phyloP scores from a whole-genome alignment of 2,797 vertebrate genomes.

The Chaetophractus vellerosus region DNA sequence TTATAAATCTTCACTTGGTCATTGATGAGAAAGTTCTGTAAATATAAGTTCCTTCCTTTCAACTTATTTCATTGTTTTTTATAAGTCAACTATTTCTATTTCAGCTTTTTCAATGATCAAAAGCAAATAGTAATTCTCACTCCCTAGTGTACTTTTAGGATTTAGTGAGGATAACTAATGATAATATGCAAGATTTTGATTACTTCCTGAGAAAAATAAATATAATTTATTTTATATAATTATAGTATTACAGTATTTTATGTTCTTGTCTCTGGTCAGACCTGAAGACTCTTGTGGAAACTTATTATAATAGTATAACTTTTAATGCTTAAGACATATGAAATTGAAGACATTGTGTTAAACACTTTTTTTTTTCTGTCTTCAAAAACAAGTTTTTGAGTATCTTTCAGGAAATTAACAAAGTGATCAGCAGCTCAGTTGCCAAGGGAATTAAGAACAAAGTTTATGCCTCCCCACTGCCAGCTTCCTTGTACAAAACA shows the following conservation, averaged over 20 bases:
- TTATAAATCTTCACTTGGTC: neutral
- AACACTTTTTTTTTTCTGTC: neutral
- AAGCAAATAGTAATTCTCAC: neutral
- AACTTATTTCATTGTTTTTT: neutral
- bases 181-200: neutral
- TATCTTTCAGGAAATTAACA: conserved; percentile 74
- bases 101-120: neutral
- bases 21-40: neutral
- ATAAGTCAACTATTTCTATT: neutral
- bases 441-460: conserved; percentile 77
- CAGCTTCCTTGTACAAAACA: conserved; percentile 81
- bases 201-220: conserved; percentile 15
- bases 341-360: conserved; percentile 3
- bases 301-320: neutral
- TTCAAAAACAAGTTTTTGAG: conserved; percentile 24
- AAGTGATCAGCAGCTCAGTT: conserved; percentile 63
- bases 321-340: neutral
- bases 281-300: conserved; percentile 45
- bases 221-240: neutral
- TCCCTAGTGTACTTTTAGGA: neutral
- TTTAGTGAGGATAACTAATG: conserved; percentile 29
- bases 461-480: conserved; percentile 68
- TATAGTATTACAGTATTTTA: neutral
- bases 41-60: neutral
- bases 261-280: neutral